Evolutionary conservation across 2,113 vertebrate genomes (phyloP).

Genomic region (Siniperca chuatsi): DNA sequence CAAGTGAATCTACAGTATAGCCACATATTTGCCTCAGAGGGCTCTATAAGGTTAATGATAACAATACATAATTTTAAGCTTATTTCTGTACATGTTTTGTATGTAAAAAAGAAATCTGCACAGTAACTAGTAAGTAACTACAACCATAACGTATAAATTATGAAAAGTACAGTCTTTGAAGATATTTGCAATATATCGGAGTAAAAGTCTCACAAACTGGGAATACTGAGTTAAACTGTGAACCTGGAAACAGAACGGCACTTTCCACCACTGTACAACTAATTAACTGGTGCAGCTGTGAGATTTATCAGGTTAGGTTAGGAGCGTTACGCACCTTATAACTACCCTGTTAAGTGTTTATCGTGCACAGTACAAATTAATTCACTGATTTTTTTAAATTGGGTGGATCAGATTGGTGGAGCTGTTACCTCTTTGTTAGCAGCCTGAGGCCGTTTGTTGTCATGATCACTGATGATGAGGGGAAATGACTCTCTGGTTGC

Average conservation of each 20-base stretch:
- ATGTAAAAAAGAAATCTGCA: no score
- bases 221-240: not conserved
- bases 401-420: not conserved
- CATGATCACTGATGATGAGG: constrained; percentile 32
- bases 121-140: no score
- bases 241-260: not conserved
- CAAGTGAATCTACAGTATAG: not conserved
- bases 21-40: not conserved
- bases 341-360: not conserved
- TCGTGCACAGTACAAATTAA: not conserved
- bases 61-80: no score
- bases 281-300: not conserved
- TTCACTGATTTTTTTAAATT: not conserved
- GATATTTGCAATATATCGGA: not conserved
- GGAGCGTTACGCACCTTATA: not conserved
- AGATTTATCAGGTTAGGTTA: not conserved
- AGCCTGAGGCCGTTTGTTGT: constrained; percentile 33
- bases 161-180: not conserved
- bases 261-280: not conserved
- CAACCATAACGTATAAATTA: not conserved
- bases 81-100: no score
- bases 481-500: constrained; percentile 63
- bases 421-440: not conserved
- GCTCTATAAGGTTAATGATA: not conserved
- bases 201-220: not conserved